Percentiles rank a stretch among this genome's conserved stretches.
Evolutionary conservation across 2,797 vertebrate genomes (phyloP).

Genomic region (Ciconia nigra): DNA sequence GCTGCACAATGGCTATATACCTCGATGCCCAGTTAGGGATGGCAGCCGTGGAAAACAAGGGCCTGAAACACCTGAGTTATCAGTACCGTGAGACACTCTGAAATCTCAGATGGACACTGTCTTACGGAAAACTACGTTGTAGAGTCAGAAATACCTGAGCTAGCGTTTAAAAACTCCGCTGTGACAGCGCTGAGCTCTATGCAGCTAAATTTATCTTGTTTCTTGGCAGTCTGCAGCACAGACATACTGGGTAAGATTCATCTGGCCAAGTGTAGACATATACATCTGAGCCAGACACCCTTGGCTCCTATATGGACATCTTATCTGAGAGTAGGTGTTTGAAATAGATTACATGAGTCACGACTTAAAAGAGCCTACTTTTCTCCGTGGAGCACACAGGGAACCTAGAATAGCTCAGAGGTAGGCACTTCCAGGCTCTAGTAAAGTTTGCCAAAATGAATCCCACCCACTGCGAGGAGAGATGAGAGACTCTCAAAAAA

Average conservation of each 20-base stretch:
- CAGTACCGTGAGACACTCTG: neutral
- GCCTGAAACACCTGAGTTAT: neutral
- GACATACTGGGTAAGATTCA: constrained; percentile 40
- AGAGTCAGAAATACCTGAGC: constrained; percentile 14
- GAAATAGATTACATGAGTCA: constrained; percentile 58
- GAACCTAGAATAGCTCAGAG: constrained; percentile 41
- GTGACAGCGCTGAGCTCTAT: neutral
- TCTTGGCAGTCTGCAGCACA: constrained; percentile 33
- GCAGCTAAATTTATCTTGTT: constrained; percentile 29
- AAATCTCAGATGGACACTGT: neutral
- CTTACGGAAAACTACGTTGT: neutral
- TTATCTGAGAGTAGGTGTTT: constrained; percentile 37
- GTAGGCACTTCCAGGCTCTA: constrained; percentile 31
- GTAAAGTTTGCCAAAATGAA: constrained; percentile 39
- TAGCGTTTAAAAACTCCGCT: neutral
- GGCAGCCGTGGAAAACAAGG: neutral
- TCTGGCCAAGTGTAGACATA: constrained; percentile 36
- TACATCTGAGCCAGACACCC: constrained; percentile 53
- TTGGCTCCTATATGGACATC: constrained; percentile 52
- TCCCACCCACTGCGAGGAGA: neutral
- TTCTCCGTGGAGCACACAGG: neutral
- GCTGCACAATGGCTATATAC: neutral
- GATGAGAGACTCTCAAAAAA: neutral
- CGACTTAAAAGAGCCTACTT: neutral
- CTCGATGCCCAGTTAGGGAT: neutral